Conservation (phyloP, 1,140 invertebrate species). For the Papilio dardanus region DNA sequence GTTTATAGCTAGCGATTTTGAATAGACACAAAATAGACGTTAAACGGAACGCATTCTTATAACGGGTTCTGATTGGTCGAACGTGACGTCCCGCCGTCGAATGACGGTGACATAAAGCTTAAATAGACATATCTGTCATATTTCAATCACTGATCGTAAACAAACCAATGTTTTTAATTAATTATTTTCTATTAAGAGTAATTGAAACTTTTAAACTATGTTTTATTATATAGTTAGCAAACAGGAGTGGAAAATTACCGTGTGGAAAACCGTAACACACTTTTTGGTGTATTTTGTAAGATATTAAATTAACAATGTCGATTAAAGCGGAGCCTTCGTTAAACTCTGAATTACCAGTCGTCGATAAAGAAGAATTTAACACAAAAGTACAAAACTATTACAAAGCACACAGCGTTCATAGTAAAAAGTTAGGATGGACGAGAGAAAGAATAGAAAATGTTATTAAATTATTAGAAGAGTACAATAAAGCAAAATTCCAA, state of each 20-base stretch:
- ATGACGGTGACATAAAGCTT: not conserved
- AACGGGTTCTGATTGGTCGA: not conserved
- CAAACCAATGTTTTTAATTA: not conserved
- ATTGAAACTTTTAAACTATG: not conserved
- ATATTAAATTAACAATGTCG: not conserved
- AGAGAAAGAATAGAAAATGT: conserved; percentile 38
- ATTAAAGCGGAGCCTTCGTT: not conserved
- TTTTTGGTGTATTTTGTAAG: not conserved
- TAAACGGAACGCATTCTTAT: not conserved
- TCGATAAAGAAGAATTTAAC: conserved; percentile 41
- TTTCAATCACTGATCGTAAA: not conserved
- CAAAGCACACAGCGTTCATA: conserved; percentile 38
- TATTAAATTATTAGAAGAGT: conserved; percentile 41
- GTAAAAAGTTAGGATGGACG: conserved; percentile 43
- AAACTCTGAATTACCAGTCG: not conserved
- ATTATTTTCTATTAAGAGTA: not conserved
- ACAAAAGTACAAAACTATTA: conserved; percentile 42
- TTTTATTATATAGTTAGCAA: not conserved
- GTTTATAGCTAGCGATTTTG: not conserved
- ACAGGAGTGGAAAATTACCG: not conserved
- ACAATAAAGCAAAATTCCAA: conserved; percentile 30
- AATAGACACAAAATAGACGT: not conserved
- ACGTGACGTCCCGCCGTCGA: not conserved
- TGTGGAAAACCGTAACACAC: not conserved
- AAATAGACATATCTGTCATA: not conserved